phyloP scores from a whole-genome alignment of 2,888 invertebrate species.

The Agonum fuliginosum region DNA sequence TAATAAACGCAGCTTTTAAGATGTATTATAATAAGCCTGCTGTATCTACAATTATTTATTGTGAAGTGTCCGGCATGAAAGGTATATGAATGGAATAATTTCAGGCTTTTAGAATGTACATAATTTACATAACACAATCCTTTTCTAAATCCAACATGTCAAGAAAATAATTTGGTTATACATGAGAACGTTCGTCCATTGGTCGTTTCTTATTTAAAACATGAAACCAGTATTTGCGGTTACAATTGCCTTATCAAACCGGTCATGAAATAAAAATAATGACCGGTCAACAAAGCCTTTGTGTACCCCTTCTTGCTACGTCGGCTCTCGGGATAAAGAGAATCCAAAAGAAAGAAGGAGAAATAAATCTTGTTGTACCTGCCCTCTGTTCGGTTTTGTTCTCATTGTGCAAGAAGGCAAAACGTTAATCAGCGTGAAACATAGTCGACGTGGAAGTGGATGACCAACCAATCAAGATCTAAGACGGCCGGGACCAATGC shows the following conservation, averaged over 20 bases:
- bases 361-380: slow-evolving; percentile 50
- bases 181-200: no score
- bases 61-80: no score
- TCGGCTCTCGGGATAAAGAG: slow-evolving; percentile 16
- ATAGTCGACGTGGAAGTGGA: slow-evolving; percentile 26
- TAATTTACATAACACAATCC: slow-evolving; percentile 26
- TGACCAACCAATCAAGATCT: slow-evolving; percentile 57
- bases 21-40: no score
- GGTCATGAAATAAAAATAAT: slow-evolving; percentile 24
- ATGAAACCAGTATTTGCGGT: slow-evolving; percentile 40
- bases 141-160: slow-evolving; percentile 26
- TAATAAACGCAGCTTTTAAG: no score
- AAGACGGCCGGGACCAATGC: slow-evolving; percentile 67
- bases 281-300: slow-evolving; percentile 36
- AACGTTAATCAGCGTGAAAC: slow-evolving; percentile 58
- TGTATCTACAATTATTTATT: no score
- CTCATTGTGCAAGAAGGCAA: slow-evolving; percentile 46
- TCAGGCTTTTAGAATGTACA: no score
- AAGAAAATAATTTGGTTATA: slow-evolving; percentile 19
- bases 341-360: no score
- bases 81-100: no score
- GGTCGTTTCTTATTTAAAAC: neutral
- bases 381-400: slow-evolving; percentile 45
- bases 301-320: slow-evolving; percentile 11
- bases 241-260: slow-evolving; percentile 35